phyloP scores from a whole-genome alignment of 2,888 invertebrate genomes.

The Lithophane ornitopus region DNA sequence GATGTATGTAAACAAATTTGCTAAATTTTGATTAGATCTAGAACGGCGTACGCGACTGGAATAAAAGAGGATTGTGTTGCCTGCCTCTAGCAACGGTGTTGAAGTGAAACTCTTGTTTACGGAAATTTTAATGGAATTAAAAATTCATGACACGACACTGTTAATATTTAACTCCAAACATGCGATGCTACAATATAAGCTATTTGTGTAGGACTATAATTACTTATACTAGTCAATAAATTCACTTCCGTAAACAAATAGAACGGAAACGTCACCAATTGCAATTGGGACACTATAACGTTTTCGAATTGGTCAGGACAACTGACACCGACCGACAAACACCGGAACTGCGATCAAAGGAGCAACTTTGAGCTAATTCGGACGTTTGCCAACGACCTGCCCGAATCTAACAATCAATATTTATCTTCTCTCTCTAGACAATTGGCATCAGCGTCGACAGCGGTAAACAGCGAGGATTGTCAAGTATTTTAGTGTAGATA shows the following conservation, averaged over 20 bases:
- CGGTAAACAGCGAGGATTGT: conserved; percentile 22
- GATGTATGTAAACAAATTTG: conserved; percentile 88
- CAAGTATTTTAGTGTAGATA: conserved; percentile 23
- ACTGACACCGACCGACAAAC: conserved; percentile 63
- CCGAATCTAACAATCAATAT: conserved; percentile 79
- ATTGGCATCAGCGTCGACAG: conserved; percentile 53
- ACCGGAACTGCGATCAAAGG: conserved; percentile 75
- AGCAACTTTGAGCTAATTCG: conserved; percentile 83
- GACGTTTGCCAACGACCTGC: conserved; percentile 76
- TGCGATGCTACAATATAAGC: not conserved
- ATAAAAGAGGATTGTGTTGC: conserved; percentile 71
- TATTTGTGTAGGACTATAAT: conserved; percentile 2
- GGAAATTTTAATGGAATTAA: conserved; percentile 29
- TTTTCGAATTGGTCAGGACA: conserved; percentile 66
- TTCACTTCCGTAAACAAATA: conserved; percentile 35
- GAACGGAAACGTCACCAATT: conserved; percentile 56
- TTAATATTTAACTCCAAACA: conserved; percentile 13
- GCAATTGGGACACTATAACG: conserved; percentile 60
- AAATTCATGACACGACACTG: conserved; percentile 9
- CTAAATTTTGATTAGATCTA: conserved; percentile 88
- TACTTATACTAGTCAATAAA: conserved; percentile 10
- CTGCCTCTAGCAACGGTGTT: conserved; percentile 30
- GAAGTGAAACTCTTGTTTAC: conserved; percentile 35
- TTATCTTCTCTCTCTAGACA: conserved; percentile 73
- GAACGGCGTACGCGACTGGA: conserved; percentile 79